These are phyloP conservation scores for Scartelaos histophorus DNA, from an alignment of 2,113 vertebrate species.

Conservation along the genomic window DNA sequence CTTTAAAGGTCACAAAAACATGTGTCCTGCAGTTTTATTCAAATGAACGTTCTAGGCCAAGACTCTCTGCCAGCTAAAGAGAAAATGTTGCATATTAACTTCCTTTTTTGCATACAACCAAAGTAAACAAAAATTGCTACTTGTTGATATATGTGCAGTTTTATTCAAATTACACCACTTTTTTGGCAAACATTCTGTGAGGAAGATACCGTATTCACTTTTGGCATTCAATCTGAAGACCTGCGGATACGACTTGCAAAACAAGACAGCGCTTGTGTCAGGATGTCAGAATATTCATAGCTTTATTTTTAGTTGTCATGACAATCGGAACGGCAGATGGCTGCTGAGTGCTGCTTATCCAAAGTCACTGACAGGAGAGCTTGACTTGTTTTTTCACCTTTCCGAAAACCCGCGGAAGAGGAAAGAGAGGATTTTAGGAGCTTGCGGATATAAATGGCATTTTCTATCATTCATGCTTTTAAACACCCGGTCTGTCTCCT, in stretches of 20 bases:
- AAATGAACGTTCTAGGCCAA: too few relatives aligned
- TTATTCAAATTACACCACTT: neutral
- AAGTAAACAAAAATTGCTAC: too few relatives aligned
- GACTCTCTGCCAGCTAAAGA: too few relatives aligned
- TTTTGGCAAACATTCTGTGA: neutral
- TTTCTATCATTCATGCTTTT: constrained; percentile 22
- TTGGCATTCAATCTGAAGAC: constrained; percentile 13
- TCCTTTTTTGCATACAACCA: too few relatives aligned
- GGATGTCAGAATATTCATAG: constrained; percentile 11
- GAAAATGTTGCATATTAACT: too few relatives aligned
- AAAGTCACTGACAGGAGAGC: neutral
- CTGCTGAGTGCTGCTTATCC: constrained; percentile 6
- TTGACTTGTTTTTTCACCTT: constrained; percentile 4
- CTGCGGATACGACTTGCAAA: constrained; percentile 3
- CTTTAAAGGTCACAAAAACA: neutral
- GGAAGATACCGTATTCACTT: neutral
- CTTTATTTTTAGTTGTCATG: constrained; percentile 11
- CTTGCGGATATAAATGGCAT: constrained; percentile 3
- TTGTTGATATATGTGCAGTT: constrained; percentile 2
- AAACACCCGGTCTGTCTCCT: constrained; percentile 17
- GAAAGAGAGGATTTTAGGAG: constrained; percentile 5
- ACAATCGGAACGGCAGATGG: constrained; percentile 4
- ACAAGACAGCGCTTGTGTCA: constrained; percentile 5
- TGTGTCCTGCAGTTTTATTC: too few relatives aligned
- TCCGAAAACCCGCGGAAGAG: neutral